phyloP scores from a whole-genome alignment of 2,113 vertebrate genomes.

The Ciconia stormi region DNA sequence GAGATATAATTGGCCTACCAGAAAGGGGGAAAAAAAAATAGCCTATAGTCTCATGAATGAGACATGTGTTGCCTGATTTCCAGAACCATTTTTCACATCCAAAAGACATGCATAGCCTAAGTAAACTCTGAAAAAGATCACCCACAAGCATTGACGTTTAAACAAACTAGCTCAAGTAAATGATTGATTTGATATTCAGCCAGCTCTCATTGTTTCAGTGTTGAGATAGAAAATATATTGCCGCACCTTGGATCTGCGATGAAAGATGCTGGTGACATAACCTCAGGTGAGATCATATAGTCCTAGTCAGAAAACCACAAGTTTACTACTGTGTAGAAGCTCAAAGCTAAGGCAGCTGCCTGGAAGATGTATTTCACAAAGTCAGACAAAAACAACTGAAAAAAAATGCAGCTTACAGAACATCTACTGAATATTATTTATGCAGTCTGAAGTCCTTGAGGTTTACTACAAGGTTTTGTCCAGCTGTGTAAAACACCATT shows the following conservation, averaged over 20 bases:
- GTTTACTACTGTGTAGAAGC: not conserved
- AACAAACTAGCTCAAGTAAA: not conserved
- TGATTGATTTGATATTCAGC: not conserved
- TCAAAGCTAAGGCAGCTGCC: not conserved
- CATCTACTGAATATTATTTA: not conserved
- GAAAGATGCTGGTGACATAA: not conserved
- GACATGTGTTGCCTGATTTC: not conserved
- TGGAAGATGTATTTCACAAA: not conserved
- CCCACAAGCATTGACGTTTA: not conserved
- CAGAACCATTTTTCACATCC: not conserved
- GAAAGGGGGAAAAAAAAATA: not conserved
- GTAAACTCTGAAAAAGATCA: not conserved
- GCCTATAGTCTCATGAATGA: not conserved
- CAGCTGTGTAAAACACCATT: not conserved
- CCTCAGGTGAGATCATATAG: not conserved
- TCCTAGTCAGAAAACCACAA: not conserved
- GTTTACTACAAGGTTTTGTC: not conserved
- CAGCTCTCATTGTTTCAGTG: not conserved
- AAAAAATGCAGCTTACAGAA: not conserved
- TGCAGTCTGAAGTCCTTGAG: not conserved
- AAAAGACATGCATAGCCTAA: not conserved
- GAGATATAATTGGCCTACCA: not conserved
- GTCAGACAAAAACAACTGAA: not conserved
- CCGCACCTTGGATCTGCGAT: not conserved
- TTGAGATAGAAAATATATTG: not conserved